phyloP scores from a whole-genome alignment of 2,888 invertebrate genomes.

The Zaprionus lineosus region DNA sequence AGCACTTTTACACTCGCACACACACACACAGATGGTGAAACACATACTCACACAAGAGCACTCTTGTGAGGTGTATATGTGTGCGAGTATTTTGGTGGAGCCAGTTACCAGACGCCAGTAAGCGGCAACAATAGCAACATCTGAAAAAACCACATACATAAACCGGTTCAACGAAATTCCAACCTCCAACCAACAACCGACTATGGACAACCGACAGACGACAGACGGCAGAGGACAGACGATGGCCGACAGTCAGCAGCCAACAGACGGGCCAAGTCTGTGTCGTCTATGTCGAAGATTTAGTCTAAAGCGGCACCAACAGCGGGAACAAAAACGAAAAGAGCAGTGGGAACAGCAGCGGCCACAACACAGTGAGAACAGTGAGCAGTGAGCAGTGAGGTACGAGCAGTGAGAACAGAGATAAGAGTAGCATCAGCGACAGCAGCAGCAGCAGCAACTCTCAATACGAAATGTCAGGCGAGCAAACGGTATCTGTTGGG shows the following conservation, averaged over 20 bases:
- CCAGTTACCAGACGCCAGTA: constrained; percentile 71
- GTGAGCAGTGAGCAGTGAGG: too few relatives aligned
- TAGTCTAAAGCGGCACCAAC: constrained; percentile 35
- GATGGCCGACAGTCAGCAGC: constrained; percentile 33
- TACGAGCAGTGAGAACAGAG: constrained; percentile 1
- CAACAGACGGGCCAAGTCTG: constrained; percentile 36
- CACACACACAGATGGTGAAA: constrained; percentile 10
- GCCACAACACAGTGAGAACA: too few relatives aligned
- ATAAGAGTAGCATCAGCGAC: neutral
- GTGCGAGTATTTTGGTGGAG: constrained; percentile 59
- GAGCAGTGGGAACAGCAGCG: constrained; percentile 10
- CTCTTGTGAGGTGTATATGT: constrained; percentile 22
- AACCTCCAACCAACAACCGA: constrained; percentile 55
- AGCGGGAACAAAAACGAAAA: neutral
- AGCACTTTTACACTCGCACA: constrained; percentile 32
- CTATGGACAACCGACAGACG: constrained; percentile 32
- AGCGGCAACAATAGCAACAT: constrained; percentile 53
- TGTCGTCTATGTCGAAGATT: constrained; percentile 48
- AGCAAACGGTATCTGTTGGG: constrained; percentile 52
- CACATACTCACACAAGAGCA: constrained; percentile 17
- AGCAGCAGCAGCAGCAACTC: constrained; percentile 41
- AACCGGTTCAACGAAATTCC: constrained; percentile 76
- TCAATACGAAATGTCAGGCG: constrained; percentile 72
- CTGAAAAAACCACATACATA: constrained; percentile 71
- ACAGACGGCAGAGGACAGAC: constrained; percentile 39